phyloP scores from a whole-genome alignment of 2,888 invertebrate species.

The Cephus spinipes region DNA sequence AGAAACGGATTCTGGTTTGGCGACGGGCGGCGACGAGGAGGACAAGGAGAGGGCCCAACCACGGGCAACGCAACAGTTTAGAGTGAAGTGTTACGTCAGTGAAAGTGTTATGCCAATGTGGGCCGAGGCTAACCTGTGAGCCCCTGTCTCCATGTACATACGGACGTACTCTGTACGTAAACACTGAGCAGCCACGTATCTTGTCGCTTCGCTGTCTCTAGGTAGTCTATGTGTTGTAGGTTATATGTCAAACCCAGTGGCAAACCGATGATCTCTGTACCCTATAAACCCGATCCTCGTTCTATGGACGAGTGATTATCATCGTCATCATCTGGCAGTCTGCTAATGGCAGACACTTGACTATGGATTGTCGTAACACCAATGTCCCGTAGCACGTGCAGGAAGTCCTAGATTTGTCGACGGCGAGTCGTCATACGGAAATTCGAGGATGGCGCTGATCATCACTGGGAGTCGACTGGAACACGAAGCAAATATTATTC shows the following conservation, averaged over 20 bases:
- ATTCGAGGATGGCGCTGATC: background rate
- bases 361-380: constrained; percentile 31
- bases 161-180: constrained; percentile 22
- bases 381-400: constrained; percentile 41
- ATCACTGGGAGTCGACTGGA: background rate
- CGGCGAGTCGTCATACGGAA: constrained; percentile 25
- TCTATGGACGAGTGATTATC: background rate
- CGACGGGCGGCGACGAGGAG: constrained; percentile 1
- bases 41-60: constrained; percentile 31
- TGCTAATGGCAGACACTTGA: background rate
- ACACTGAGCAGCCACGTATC: background rate
- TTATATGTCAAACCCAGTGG: background rate
- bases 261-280: background rate
- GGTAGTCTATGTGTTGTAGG: background rate
- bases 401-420: constrained; percentile 43
- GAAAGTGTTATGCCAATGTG: constrained; percentile 67
- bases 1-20: background rate
- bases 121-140: constrained; percentile 67
- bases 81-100: constrained; percentile 66
- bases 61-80: constrained; percentile 65
- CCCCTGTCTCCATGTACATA: constrained; percentile 57
- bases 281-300: background rate
- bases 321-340: background rate
- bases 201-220: background rate
- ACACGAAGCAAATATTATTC: background rate